These are phyloP conservation scores for Drosophila busckii DNA, from an alignment of 1,140 invertebrate species.

Conservation along the genomic window DNA sequence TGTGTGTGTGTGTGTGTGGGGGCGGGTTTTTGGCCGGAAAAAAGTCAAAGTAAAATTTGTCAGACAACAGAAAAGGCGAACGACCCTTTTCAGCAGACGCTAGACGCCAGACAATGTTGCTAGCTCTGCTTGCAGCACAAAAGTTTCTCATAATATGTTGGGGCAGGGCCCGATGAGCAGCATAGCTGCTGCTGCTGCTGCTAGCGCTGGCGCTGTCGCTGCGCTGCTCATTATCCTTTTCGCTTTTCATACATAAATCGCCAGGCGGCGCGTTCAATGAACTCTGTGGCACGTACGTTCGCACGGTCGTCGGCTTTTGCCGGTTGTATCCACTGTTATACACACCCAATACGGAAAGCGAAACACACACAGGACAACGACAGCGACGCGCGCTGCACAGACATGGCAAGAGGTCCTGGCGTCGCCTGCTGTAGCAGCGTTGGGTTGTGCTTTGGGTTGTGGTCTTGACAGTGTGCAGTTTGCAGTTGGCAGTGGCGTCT, in stretches of 20 bases:
- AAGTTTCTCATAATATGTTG: constrained; percentile 53
- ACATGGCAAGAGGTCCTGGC: constrained; percentile 51
- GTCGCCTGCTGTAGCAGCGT: constrained; percentile 38
- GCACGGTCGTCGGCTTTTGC: constrained; percentile 56
- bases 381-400: constrained; percentile 41
- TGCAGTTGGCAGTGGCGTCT: neutral
- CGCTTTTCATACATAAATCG: constrained; percentile 78
- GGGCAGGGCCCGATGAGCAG: constrained; percentile 54
- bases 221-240: constrained; percentile 73
- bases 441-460: constrained; percentile 51
- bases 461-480: constrained; percentile 74
- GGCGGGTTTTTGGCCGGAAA: constrained; percentile 15
- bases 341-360: constrained; percentile 79
- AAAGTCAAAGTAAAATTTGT: constrained; percentile 64
- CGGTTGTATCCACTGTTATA: constrained; percentile 32
- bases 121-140: too few species aligned
- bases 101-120: constrained; percentile 50
- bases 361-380: constrained; percentile 74
- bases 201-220: constrained; percentile 5
- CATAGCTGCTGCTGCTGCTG: constrained; percentile 18
- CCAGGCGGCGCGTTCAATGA: constrained; percentile 72
- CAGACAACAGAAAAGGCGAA: constrained; percentile 78
- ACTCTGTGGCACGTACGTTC: constrained; percentile 66
- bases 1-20: neutral
- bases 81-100: constrained; percentile 72